These are phyloP conservation scores for Myoxocephalus aenaeus DNA, from an alignment of 2,797 vertebrate species.

Conservation along the genomic window DNA sequence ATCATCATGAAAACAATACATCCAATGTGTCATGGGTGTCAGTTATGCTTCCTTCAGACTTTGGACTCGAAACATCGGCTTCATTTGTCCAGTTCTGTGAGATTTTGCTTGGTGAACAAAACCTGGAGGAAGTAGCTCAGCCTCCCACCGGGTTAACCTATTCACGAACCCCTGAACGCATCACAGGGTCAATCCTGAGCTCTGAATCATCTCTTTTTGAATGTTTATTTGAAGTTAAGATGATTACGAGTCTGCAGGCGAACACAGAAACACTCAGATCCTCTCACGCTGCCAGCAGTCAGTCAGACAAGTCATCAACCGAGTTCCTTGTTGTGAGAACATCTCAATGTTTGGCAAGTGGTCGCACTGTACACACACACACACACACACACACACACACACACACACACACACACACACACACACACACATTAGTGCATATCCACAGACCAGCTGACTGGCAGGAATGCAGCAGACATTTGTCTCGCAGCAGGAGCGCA, in stretches of 20 bases:
- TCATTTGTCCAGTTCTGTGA: neutral
- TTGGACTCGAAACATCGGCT: neutral
- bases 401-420: constrained; percentile 13
- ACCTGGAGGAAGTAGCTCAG: neutral
- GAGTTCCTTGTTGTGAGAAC: constrained; percentile 16
- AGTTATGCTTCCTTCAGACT: neutral
- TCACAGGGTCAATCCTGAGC: neutral
- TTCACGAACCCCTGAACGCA: neutral
- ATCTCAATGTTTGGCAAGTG: constrained; percentile 27
- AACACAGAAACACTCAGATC: neutral
- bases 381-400: too few relatives aligned
- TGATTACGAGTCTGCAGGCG: neutral
- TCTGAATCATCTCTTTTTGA: neutral
- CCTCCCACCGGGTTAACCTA: too few relatives aligned
- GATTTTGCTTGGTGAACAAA: neutral
- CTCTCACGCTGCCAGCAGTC: constrained; percentile 13
- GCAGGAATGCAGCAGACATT: constrained; percentile 58
- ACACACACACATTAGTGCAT: neutral
- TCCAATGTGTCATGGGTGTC: neutral
- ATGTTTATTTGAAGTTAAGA: neutral
- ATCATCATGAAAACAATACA: neutral
- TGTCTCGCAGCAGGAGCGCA: constrained; percentile 49
- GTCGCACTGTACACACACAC: neutral
- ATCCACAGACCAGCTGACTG: constrained; percentile 40
- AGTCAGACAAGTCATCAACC: constrained; percentile 40